A percentile compares a stretch with the other conserved stretches of the same genome.
Evolutionary conservation across 2,113 vertebrate genomes (phyloP).

Genomic region (Panurus biarmicus): DNA sequence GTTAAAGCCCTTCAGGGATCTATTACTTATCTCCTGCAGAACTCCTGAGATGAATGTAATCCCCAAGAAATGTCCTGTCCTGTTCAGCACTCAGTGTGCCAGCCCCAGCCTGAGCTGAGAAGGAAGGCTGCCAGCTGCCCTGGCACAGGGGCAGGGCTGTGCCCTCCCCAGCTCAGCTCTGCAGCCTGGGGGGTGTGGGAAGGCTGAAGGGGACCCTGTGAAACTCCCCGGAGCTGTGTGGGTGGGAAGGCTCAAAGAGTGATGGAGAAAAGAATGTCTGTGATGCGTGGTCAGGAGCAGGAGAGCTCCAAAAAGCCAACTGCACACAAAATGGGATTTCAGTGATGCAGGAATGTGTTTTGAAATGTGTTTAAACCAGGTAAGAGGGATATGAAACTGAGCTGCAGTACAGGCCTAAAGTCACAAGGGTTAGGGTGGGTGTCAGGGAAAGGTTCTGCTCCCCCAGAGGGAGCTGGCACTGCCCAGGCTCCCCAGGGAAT

Average conservation of each 20-base stretch:
- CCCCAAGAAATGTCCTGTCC: background rate
- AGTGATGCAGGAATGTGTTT: background rate
- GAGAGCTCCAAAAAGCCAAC: background rate
- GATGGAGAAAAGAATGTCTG: background rate
- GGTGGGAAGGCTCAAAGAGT: background rate
- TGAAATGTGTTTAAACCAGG: background rate
- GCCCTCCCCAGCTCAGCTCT: background rate
- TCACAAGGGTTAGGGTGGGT: fast-evolving
- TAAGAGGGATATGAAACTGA: background rate
- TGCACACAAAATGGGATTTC: background rate
- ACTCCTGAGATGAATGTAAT: background rate
- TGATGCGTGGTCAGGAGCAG: background rate
- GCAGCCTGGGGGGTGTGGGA: background rate
- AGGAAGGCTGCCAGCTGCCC: no score
- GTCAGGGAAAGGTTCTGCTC: background rate
- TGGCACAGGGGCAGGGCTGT: background rate
- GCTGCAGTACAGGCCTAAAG: background rate
- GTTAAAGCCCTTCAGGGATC: background rate
- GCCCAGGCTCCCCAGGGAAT: background rate
- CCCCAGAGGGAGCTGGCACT: background rate
- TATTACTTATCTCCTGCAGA: background rate
- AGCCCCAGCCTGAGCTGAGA: background rate
- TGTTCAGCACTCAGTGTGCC: background rate
- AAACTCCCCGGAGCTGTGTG: background rate
- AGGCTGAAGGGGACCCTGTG: background rate